These are phyloP conservation scores for Scartelaos histophorus DNA, from an alignment of 2,113 vertebrate genomes.

Conservation along the genomic window DNA sequence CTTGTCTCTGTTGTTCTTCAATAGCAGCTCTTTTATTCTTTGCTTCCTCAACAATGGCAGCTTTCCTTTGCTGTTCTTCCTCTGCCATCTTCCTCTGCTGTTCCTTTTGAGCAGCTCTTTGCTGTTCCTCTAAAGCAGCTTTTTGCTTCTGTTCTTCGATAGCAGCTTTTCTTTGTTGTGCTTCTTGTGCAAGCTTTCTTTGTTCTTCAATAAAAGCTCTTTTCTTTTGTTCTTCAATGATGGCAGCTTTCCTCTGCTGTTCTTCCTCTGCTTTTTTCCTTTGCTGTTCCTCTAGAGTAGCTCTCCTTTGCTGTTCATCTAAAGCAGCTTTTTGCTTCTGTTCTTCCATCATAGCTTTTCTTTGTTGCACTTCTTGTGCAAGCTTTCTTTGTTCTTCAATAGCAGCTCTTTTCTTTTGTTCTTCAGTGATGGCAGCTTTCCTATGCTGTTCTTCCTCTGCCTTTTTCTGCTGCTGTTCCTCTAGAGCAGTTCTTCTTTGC, in stretches of 20 bases:
- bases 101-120: constrained; percentile 11
- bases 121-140: constrained; percentile 15
- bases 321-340: background rate
- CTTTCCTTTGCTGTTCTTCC: constrained; percentile 18
- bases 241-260: constrained; percentile 4
- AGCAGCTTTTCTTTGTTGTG: background rate
- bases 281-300: background rate
- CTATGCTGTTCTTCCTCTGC: background rate
- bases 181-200: background rate
- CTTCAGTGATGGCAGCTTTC: constrained; percentile 9
- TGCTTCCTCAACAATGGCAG: background rate
- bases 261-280: background rate
- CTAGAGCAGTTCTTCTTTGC: background rate
- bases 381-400: constrained; percentile 6
- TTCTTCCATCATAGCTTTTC: background rate
- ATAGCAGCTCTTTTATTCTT: background rate
- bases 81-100: background rate
- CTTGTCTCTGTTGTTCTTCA: constrained; percentile 2
- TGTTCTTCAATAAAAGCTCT: constrained; percentile 7
- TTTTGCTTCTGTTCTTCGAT: constrained; percentile 2
- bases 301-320: constrained; percentile 22
- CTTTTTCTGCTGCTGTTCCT: constrained; percentile 13
- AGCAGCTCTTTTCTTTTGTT: constrained; percentile 6
- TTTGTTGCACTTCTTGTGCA: background rate
- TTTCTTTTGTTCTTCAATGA: constrained; percentile 12